These are phyloP conservation scores for Mimachlamys varia DNA, from an alignment of 2,888 invertebrate species.

Conservation along the genomic window DNA sequence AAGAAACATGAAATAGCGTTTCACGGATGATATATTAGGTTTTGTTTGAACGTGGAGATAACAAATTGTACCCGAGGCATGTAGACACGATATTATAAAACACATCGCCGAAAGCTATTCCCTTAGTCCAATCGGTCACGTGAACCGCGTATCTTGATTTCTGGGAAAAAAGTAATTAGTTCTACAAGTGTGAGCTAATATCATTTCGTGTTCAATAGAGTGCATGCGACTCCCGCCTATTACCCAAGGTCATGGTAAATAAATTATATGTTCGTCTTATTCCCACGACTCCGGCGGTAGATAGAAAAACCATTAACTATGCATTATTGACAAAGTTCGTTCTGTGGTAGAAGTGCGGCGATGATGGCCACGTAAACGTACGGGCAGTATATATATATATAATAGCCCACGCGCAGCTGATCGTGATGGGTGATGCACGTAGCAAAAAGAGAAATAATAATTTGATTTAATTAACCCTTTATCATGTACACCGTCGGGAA, in stretches of 20 bases:
- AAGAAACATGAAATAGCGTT: too few species aligned
- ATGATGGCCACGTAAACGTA: background rate
- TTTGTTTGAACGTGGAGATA: background rate
- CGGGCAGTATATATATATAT: background rate
- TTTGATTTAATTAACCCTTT: background rate
- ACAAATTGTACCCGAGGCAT: background rate
- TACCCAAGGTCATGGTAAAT: slow-evolving; percentile 28
- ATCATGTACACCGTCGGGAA: background rate
- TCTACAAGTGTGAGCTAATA: background rate
- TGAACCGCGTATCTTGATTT: background rate
- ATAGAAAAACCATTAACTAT: background rate
- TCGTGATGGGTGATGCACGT: background rate
- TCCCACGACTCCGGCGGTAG: background rate
- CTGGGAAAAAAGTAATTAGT: slow-evolving; percentile 23
- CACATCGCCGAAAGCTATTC: background rate
- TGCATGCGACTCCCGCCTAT: background rate
- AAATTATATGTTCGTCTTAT: background rate
- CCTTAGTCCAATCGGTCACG: background rate
- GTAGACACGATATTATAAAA: background rate
- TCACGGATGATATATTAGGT: too few species aligned
- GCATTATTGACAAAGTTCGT: slow-evolving; percentile 15
- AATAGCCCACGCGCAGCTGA: background rate
- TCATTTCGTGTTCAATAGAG: slow-evolving; percentile 3
- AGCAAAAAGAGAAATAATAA: background rate
- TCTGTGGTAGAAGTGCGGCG: background rate